Evolutionary conservation across 2,113 vertebrate species (phyloP), one percentile per base, ranked within the genome.

Genomic region (Petroica traversi): DNA sequence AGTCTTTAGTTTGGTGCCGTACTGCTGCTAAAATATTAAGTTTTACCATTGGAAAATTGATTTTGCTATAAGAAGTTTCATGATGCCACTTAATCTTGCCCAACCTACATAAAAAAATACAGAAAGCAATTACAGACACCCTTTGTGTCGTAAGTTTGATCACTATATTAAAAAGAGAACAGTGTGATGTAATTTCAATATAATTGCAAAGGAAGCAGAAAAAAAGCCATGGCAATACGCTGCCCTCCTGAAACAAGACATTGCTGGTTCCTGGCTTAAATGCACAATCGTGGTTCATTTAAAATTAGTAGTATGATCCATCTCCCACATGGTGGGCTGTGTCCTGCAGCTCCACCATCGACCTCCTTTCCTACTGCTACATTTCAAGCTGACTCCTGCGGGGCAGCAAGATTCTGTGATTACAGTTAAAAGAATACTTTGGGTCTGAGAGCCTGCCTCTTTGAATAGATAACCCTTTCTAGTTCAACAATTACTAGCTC

Each of bases 141-240:
- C 82, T 95, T 94, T 74, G 95, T 94, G 92, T 77, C 97, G 95
- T 91, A 93, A 97, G 92, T 38, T 92, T 93, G 94, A 97, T 97
- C 92, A 97, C 94, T 97, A 66, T 95, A 97, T 97, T 95, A 97
- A 96, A 95, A 97, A 97, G 96, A 97, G 88, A 96, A 73, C 40
- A 87, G 64, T 54, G 78, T 92, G 89, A 88, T 91, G 79, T 87
- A 95, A 97, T 97, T 94, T 94, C 95, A 93, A 64, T 90, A 89
- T 93, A 94, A 94, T 84, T 91, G 95, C 75, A 97, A 95, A 84
- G 90, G 85, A 92, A 96, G 82, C 24, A 92, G 63, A 57, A 94
- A 94, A 94, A 86, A 84, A 87, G 74, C 61, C 68, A 64, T 28
- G 83, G 85, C 85, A 97, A 92, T 46, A 83, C 64, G 61, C 89